Base-by-base conservation (phyloP, 1,140 invertebrate species). In the Atta texana region DNA sequence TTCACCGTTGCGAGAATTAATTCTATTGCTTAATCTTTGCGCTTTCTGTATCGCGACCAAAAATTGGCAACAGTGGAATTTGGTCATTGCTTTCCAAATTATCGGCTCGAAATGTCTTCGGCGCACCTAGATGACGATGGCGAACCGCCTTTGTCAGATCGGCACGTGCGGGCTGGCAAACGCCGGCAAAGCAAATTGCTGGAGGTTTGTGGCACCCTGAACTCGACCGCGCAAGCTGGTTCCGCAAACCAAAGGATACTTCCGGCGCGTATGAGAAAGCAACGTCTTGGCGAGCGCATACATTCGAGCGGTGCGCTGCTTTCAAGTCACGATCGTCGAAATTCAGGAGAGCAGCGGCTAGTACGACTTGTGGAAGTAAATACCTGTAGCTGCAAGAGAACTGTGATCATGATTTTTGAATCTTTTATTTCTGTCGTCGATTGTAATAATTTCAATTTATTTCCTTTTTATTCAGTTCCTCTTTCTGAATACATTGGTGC, bases 121-220 rank as follows among this genome's bases (percentile, higher is more conserved):
- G 57, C 14, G 74, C 55, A 59, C 57, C n/a, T 51, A 28, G 59
- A 59, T 21, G 31, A 55, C 51, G 80, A 57, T 6, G 49, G 61
- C 51, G 21, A 64, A 87, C 51, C 63, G 44, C 80, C 86, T 75
- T 85, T 87, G 80, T 85, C 34, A 61, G 69, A 57, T 84, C 86
- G 80, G 71, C 86, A 87, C 86, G 86, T 55, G 69, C 69, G 57
- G 7, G 31, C n/a, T 51, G 12, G 16, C 34, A 55, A 81, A 55
- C 66, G 66, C 21, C 24, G 31, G 21, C 75, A 81, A 75, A 88
- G 85, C 85, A 87, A 88, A 88, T 88, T 81, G 53, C 28, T 53
- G 44, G 21, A n/a, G n/a, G 68, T 87, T 88, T 71, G 72, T 71
- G 53, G 82, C 53, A 66, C 34, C 39, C 28, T 59, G 44, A 78